Base-by-base conservation (phyloP, 2,888 invertebrate species). In the Eulithis prunata region DNA sequence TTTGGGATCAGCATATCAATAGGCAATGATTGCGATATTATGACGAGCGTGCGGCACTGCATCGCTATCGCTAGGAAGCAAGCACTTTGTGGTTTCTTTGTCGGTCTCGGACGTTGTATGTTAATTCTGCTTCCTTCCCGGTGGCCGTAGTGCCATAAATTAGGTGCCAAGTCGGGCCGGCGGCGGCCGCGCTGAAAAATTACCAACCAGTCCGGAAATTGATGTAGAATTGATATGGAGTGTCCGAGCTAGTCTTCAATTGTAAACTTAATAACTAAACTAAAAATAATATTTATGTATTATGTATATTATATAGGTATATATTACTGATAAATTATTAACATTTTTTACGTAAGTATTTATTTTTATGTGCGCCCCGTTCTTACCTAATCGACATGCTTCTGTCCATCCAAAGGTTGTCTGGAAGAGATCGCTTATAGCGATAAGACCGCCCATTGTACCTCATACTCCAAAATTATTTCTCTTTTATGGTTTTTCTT, bases 121-220 rank as follows among this genome's bases (percentile, higher is more conserved):
- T 87, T 90, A 92, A 92, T 91, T 84, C 76, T 71, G 82, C 78
- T 91, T 91, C 91, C 91, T 91, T 91, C 89, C 90, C 82, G 68
- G 75, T 83, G 80, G 81, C 83, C 80, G 83, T 74, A 75, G 77
- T 75, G 78, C 78, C 87, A 89, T 92, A 92, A 92, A 92, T 92
- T 85, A 87, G 81, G 83, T 83, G 87, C 88, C 86, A 85, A 84
- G 85, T 79, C 85, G 86, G 78, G 85, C 83, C 79, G 75, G 78
- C 79, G 75, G 78, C 74, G 77, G 84, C 79, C 75, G 78, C 75
- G 75, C 85, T 90, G 91, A 91, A 91, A 91, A 91, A 91, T 91
- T 90, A 87, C 89, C 85, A 81, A 86, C 82, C 82, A 80, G 74
- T 78, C 73, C 81, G 82, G 81, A 83, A 84, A 83, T 82, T 71